Evolutionary conservation across 2,888 invertebrate genomes (phyloP).

Genomic region (Lasioglossum villosulum): DNA sequence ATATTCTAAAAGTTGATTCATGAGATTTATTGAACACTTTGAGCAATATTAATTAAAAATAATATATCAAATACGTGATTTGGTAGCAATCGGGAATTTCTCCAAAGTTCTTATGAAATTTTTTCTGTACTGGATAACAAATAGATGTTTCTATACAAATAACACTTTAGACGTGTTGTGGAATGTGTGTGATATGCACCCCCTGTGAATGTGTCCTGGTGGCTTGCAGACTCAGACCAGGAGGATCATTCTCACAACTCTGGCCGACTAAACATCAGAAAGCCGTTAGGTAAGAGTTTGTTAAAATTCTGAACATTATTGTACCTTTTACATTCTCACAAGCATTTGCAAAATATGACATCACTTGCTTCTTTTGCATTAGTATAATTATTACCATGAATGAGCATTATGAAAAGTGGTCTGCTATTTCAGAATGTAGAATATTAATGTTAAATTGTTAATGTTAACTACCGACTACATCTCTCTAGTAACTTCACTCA

Average conservation of each 20-base stretch:
- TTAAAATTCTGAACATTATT: constrained; percentile 39
- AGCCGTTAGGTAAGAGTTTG: constrained; percentile 86
- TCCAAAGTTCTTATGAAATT: constrained; percentile 26
- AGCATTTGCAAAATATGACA: constrained; percentile 44
- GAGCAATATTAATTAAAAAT: constrained; percentile 1
- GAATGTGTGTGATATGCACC: constrained; percentile 84
- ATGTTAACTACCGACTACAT: constrained; percentile 20
- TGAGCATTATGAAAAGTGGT: constrained; percentile 26
- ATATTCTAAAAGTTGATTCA: neutral
- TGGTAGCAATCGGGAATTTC: constrained; percentile 2
- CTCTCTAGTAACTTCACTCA: constrained; percentile 25
- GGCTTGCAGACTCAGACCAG: constrained; percentile 84
- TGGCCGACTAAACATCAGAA: constrained; percentile 85
- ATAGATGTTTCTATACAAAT: constrained; percentile 71
- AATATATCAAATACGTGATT: constrained; percentile 12
- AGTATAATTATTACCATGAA: constrained; percentile 30
- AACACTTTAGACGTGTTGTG: constrained; percentile 83
- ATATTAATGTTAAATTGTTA: constrained; percentile 13
- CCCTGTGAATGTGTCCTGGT: constrained; percentile 83
- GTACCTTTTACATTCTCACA: constrained; percentile 36
- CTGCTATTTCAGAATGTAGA: constrained; percentile 41
- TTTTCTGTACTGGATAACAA: constrained; percentile 37
- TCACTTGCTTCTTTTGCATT: constrained; percentile 49
- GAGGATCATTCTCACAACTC: constrained; percentile 83
- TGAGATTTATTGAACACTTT: neutral